phyloP scores from a whole-genome alignment of 2,797 vertebrate genomes.

The Phalloptychus januarius region DNA sequence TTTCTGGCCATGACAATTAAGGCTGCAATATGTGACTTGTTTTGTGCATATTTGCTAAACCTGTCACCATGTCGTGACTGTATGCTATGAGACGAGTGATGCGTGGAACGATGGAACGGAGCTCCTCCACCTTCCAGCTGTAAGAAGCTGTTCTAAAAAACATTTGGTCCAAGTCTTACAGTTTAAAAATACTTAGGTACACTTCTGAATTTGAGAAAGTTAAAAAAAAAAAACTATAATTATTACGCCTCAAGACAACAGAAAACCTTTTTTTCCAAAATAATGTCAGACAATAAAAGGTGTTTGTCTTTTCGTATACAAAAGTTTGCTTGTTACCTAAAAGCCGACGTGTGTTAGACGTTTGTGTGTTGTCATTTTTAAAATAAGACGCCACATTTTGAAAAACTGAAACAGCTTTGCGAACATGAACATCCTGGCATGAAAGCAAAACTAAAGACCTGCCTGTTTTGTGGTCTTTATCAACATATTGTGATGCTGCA shows the following conservation, averaged over 20 bases:
- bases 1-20: neutral
- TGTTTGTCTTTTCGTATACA: neutral
- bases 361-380: conserved; percentile 25
- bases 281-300: neutral
- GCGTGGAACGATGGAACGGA: no score
- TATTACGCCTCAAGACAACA: neutral
- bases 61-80: no score
- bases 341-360: conserved; percentile 6
- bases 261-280: neutral
- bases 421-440: conserved; percentile 35
- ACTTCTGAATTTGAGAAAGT: neutral
- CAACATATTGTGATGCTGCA: conserved; percentile 31
- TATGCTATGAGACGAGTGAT: no score
- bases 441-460: conserved; percentile 58
- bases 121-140: neutral
- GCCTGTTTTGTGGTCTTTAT: conserved; percentile 50
- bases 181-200: neutral
- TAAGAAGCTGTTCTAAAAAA: neutral
- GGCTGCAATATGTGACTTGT: neutral
- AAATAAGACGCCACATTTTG: conserved; percentile 50
- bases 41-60: no score
- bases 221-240: neutral
- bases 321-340: conserved; percentile 3
- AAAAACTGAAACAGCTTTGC: conserved; percentile 50
- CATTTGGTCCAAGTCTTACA: neutral